Base-by-base conservation (phyloP, 2,113 vertebrate species). In the Siniperca knerii region DNA sequence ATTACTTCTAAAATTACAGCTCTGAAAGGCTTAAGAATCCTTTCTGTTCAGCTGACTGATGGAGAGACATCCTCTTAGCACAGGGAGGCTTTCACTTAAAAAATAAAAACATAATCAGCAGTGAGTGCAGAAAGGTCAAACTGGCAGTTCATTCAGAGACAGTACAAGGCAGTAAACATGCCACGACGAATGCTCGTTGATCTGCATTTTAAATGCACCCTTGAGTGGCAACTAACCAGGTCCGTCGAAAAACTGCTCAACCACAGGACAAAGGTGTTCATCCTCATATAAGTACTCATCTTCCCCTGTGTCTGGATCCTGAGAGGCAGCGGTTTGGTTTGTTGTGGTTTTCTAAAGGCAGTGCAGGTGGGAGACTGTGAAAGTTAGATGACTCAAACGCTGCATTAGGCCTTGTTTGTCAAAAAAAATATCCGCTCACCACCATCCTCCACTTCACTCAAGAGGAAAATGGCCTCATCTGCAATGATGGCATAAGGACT, bases 381-480 rank as follows among this genome's bases (percentile, higher is more conserved):
- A 87, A 85, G 58, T 78, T 46, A 13, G 48, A 78, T 87, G 66
- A 90, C 77, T 84, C 61, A 73, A 83, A 75, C 2, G 25, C 61
- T 65, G 72, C 79, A 87, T 87, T 73, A 76, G 52, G 4, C 62
- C 42, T 48, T 73, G 54, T 89, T 91, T 77, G 87, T 70, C 58
- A 29, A 40, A 87, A 44, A 82, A 81, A 77, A 81, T 15, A 62
- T 54, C 83, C 5, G 10, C 65, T 72, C 48, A 58, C 23, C 79
- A 58, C 69, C 35, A 40, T 86, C 78, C 82, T 68, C 64, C 21
- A 68, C 88, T 87, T 89, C 77, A 42, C 83, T 90, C 64, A 33
- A 92, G 88, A 86, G 86, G 75, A 87, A 93, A 92, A 91, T 90
- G 69, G 70, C 71, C 73, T 77, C 83, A 66, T 79, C 82, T 83